Percentiles rank a stretch among this genome's conserved stretches.
Conservation (phyloP, 2,888 invertebrate genomes). For the Dinocampus coccinellae region DNA sequence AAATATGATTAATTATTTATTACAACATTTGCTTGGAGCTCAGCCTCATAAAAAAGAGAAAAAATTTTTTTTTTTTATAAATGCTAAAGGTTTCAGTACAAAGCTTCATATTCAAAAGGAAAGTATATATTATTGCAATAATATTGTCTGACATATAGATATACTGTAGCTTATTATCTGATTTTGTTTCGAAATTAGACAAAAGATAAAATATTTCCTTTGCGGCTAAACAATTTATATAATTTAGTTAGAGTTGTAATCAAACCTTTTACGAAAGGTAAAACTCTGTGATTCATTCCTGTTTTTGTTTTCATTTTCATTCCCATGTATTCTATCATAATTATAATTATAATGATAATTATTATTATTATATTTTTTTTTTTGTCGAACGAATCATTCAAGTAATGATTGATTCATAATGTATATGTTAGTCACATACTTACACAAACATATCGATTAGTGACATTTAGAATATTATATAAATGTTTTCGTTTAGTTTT, state of each 20-base stretch:
- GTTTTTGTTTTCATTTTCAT: slow-evolving; percentile 28
- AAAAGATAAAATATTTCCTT: slow-evolving; percentile 15
- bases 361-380: slow-evolving; percentile 13
- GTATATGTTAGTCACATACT: neutral
- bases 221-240: slow-evolving; percentile 20
- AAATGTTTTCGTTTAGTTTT: slow-evolving; percentile 1
- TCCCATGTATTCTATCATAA: slow-evolving; percentile 11
- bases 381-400: neutral
- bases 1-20: slow-evolving; percentile 4
- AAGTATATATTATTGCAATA: slow-evolving; percentile 18
- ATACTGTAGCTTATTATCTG: slow-evolving; percentile 14
- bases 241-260: slow-evolving; percentile 32
- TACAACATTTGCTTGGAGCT: slow-evolving; percentile 19
- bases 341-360: too few relatives aligned
- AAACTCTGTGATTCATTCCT: slow-evolving; percentile 47
- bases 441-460: neutral
- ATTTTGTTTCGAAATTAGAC: neutral
- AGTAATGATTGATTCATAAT: slow-evolving; percentile 2
- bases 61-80: too few relatives aligned
- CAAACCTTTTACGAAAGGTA: slow-evolving; percentile 36
- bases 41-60: neutral
- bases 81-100: slow-evolving; percentile 25
- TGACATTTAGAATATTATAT: neutral
- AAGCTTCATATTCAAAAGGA: slow-evolving; percentile 18
- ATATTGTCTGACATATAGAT: slow-evolving; percentile 19